Base-by-base conservation (phyloP, 2,113 vertebrate genomes). In the Muntiacus reevesi region DNA sequence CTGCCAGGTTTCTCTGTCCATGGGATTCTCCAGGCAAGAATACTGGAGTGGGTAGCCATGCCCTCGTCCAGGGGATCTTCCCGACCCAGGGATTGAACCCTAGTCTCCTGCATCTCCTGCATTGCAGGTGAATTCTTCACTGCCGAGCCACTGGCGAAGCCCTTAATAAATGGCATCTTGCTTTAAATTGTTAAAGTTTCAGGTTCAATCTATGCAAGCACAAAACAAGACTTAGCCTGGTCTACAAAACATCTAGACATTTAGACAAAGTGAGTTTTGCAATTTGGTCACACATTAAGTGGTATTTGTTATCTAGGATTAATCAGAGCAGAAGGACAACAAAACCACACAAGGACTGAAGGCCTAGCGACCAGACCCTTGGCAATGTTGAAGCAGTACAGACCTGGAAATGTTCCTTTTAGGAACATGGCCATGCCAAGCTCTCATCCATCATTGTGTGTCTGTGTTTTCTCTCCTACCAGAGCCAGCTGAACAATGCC, bases 111-210 rank as follows among this genome's bases (percentile, higher is more conserved):
- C 23, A 2, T 27, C 23, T 43, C 71, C 40, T 76, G 71, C 71
- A 14, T 14, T 43, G 7, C 71, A 27, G 6, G 36, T 27, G 21
- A 5, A 14, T 76, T 43, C 36, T 43, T 76, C 40, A 76, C 71
- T 25, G 6, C 71, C 7, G 71, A 76, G 71, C 11, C 71, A 13
- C 36, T 2, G 1, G 36, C 1, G 6, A 74, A 76, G 71, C 36
- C 36, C 71, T 43, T 43, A 76, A 43, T 43, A 93, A 82, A 95
- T 83, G 76, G n/a, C 88, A 87, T 67, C 83, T 96, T 54, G 23
- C 67, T 64, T 96, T 83, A 93, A 92, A 88, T 71, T 94, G 76
- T 93, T 64, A 95, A 57, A 7, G n/a, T 95, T 96, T 94, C 64
- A 81, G 4, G 16, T 83, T 94, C 78, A 59, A 54, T 45, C 86